phyloP scores from a whole-genome alignment of 2,797 vertebrate genomes.

The Remorina albescens region DNA sequence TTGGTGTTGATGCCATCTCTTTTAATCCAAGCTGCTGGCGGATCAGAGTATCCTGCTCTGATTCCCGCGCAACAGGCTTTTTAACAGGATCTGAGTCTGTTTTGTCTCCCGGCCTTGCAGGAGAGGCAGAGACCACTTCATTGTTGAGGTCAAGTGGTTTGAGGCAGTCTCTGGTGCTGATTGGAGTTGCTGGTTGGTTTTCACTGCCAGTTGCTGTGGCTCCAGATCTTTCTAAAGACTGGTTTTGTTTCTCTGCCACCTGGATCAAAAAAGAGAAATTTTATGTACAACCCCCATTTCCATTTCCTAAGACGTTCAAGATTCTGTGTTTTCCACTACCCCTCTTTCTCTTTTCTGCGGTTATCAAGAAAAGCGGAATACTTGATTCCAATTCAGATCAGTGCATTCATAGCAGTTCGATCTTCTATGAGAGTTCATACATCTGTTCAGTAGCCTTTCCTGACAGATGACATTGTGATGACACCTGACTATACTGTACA shows the following conservation, averaged over 20 bases:
- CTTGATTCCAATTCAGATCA: neutral
- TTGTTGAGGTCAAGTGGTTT: conserved; percentile 27
- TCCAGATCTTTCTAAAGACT: conserved; percentile 41
- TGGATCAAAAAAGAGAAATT: conserved; percentile 44
- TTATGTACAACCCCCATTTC: neutral
- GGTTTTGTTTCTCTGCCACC: conserved; percentile 58
- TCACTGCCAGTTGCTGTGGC: conserved; percentile 26
- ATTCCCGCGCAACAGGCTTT: conserved; percentile 41
- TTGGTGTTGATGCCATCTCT: conserved; percentile 11
- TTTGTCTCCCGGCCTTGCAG: conserved; percentile 36
- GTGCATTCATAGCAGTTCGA: too few species aligned
- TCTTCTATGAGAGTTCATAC: neutral
- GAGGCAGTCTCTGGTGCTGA: conserved; percentile 32
- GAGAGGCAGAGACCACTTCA: conserved; percentile 8
- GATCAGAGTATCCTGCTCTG: conserved; percentile 34
- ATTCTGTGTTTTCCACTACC: neutral
- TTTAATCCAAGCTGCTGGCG: conserved; percentile 34
- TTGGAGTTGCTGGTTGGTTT: conserved; percentile 37
- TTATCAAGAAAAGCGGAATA: neutral
- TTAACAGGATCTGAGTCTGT: conserved; percentile 48
- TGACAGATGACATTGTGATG: neutral
- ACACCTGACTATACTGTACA: neutral
- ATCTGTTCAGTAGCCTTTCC: conserved; percentile 1
- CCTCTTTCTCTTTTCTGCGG: neutral
- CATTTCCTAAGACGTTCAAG: neutral